Evolutionary conservation across 2,888 invertebrate genomes (phyloP).

Genomic region (Sphecodes monilicornis): DNA sequence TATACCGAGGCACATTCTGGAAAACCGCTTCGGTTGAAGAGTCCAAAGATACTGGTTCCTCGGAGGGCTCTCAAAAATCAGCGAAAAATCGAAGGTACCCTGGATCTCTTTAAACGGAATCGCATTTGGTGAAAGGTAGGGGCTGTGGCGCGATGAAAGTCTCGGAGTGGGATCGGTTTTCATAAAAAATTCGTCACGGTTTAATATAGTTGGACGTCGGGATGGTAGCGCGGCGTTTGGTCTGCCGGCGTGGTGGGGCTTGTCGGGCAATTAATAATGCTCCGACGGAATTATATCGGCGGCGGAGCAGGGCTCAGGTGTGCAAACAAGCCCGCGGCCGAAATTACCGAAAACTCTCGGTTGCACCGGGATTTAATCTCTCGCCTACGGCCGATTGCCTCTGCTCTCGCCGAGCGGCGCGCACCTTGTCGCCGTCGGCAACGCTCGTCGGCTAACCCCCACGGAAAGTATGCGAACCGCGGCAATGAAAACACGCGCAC

Average conservation of each 20-base stretch:
- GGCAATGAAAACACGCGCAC: not conserved
- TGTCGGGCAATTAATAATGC: slow-evolving; percentile 66
- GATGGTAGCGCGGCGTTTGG: not conserved
- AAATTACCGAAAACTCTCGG: slow-evolving; percentile 77
- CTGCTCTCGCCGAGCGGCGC: slow-evolving; percentile 60
- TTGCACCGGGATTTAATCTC: slow-evolving; percentile 81
- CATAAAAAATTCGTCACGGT: slow-evolving; percentile 46
- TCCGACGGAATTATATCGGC: slow-evolving; percentile 66
- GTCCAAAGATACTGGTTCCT: not conserved
- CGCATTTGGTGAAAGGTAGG: not conserved
- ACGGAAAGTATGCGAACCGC: slow-evolving; percentile 10
- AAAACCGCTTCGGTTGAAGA: not conserved
- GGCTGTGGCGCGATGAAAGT: not conserved
- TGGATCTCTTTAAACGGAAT: not conserved
- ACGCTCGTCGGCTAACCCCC: slow-evolving; percentile 36
- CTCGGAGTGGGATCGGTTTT: not conserved
- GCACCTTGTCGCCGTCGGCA: slow-evolving; percentile 58
- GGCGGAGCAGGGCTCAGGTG: slow-evolving; percentile 77
- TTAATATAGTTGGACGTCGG: slow-evolving; percentile 28
- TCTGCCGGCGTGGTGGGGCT: slow-evolving; percentile 25
- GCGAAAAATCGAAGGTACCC: not conserved
- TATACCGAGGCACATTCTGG: not conserved
- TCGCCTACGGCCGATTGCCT: slow-evolving; percentile 76
- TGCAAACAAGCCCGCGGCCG: slow-evolving; percentile 82
- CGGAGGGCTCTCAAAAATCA: not conserved